These are phyloP conservation scores for Meteorus cinctellus DNA, from an alignment of 2,888 invertebrate genomes.

Conservation along the genomic window DNA sequence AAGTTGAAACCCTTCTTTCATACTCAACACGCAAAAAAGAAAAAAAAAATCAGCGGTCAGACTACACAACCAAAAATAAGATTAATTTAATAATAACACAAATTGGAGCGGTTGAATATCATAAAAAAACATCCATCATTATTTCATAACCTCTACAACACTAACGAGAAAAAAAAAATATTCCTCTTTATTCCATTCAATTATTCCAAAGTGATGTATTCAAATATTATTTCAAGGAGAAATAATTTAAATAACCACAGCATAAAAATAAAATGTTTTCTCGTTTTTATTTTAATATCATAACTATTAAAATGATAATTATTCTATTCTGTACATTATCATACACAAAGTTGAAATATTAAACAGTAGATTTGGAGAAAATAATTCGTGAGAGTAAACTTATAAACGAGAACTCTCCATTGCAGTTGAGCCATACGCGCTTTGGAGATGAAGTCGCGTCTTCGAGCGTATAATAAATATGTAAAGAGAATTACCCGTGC, in stretches of 20 bases:
- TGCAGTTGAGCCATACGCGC: constrained; percentile 3
- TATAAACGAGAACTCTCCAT: not conserved
- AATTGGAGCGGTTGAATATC: too few species aligned
- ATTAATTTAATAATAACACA: too few species aligned
- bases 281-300: not conserved
- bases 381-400: not conserved
- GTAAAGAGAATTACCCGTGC: constrained; percentile 55
- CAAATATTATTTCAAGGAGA: not conserved
- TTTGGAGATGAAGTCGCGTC: constrained; percentile 34
- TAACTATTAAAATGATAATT: not conserved
- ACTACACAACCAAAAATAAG: too few species aligned
- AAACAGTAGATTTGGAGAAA: not conserved
- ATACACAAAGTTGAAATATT: not conserved
- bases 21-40: too few species aligned
- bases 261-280: not conserved
- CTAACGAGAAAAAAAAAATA: too few species aligned
- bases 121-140: too few species aligned
- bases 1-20: too few species aligned
- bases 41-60: too few species aligned
- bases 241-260: not conserved
- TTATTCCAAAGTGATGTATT: too few species aligned
- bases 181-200: too few species aligned
- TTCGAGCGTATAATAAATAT: constrained; percentile 54
- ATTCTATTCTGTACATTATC: not conserved
- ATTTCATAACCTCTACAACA: too few species aligned